Base-by-base conservation (phyloP, 2,797 vertebrate genomes). In the Helostoma temminkii region DNA sequence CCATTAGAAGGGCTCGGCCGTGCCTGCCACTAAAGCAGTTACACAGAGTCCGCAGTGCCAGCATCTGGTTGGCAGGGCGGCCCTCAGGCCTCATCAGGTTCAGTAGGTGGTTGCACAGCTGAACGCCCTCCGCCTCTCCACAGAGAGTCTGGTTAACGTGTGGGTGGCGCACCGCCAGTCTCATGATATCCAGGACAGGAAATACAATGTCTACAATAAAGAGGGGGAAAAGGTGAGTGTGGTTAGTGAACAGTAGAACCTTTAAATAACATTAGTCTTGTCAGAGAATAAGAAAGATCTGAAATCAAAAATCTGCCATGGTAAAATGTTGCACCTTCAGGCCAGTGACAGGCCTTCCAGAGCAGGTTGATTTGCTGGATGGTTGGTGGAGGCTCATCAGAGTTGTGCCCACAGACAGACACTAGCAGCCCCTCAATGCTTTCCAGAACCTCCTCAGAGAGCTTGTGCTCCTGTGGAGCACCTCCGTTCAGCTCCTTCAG, bases 181-280 rank as follows among this genome's bases (percentile, higher is more conserved):
- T 95, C 90, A 99, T 92, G 78, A 99, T 96, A 85, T 99, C 98
- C 94, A 99, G 90, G 10, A 96, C 94, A 74, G 97, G 98, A 86
- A 99, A 99, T 30, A 99, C 96, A 64, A 99, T 97, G 84, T 99
- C 97, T 99, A 78, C 7, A 76, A 64, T 15, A 74, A 4, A 16
- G 26, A n/a, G n/a, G n/a, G n/a, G n/a, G n/a, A 56, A 32, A 26
- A 19, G 6, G 1, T 9, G 1, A 37, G 19, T 10, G 37, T 26
- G 2, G 19, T 77, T 52, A 78, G 30, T 28, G 21, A 62, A 50
- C 42, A 16, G 9, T 62, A 24, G 9, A 50, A 36, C 4, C 4
- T 42, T 21, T 22, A 45, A 45, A 26, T 36, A 2, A 42, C 9
- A 3, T 18, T 39, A 0, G 18, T 39, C 11, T 12, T 12, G 3